These are phyloP conservation scores for Acanthopagrus latus DNA, from an alignment of 2,797 vertebrate species.

Conservation along the genomic window DNA sequence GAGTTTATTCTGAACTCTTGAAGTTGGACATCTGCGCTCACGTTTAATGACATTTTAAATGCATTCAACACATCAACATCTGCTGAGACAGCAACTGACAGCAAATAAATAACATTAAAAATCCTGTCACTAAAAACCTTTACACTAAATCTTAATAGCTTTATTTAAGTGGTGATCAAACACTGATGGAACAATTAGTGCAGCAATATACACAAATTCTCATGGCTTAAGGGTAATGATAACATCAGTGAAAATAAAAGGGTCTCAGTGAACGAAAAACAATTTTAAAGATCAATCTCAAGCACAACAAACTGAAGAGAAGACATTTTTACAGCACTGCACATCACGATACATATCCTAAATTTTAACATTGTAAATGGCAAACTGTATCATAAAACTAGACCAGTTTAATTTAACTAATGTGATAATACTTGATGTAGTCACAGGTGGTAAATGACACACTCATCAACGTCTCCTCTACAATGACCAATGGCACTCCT, in stretches of 20 bases:
- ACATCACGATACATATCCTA: neutral
- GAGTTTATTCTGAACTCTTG: too few species aligned
- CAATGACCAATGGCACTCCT: slow-evolving; percentile 15
- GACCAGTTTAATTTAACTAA: neutral
- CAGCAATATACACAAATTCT: neutral
- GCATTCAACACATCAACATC: too few species aligned
- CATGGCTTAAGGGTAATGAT: neutral
- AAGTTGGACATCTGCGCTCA: too few species aligned
- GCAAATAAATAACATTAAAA: neutral
- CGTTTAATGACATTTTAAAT: too few species aligned
- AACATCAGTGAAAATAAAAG: neutral
- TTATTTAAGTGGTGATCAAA: neutral
- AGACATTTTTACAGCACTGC: neutral
- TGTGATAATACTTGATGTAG: neutral
- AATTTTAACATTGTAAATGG: neutral
- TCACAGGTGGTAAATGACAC: neutral
- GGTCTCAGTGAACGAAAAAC: neutral
- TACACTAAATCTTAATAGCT: neutral
- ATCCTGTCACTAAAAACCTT: neutral
- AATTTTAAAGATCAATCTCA: neutral
- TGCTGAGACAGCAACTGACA: too few species aligned
- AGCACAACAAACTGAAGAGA: neutral
- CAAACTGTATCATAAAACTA: neutral
- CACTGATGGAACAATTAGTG: too few species aligned
- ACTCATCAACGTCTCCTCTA: slow-evolving; percentile 19